Evolutionary conservation across 2,888 invertebrate species (phyloP).

Genomic region (Drosophila acutilabella): DNA sequence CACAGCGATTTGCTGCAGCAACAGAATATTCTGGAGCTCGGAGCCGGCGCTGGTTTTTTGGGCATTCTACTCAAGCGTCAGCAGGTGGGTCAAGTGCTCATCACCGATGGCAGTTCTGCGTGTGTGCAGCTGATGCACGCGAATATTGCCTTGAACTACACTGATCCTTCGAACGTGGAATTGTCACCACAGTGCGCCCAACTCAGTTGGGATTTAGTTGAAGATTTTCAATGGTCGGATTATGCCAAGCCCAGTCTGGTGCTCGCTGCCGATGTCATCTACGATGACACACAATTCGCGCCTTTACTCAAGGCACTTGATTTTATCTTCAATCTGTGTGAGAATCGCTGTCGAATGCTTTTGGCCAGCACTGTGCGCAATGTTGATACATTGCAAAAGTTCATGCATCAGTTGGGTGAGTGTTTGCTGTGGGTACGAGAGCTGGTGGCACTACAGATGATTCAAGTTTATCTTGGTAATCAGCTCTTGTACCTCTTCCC

Average conservation of each 20-base stretch:
- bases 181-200: slow-evolving; percentile 41
- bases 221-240: slow-evolving; percentile 72
- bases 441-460: too few relatives aligned
- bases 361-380: slow-evolving; percentile 89
- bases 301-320: slow-evolving; percentile 85
- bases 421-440: neutral
- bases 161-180: neutral
- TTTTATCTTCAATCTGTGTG: slow-evolving; percentile 80
- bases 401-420: slow-evolving; percentile 87
- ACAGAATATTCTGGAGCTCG: slow-evolving; percentile 90
- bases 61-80: slow-evolving; percentile 88
- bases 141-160: slow-evolving; percentile 88
- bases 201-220: slow-evolving; percentile 86
- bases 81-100: slow-evolving; percentile 86
- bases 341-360: slow-evolving; percentile 84
- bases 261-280: slow-evolving; percentile 88
- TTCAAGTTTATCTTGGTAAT: too few relatives aligned
- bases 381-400: slow-evolving; percentile 87
- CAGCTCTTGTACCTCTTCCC: too few relatives aligned
- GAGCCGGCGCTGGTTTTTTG: slow-evolving; percentile 91
- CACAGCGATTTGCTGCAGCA: slow-evolving; percentile 86
- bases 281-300: slow-evolving; percentile 86
- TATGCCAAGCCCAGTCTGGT: slow-evolving; percentile 85
- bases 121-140: slow-evolving; percentile 88
- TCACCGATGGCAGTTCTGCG: slow-evolving; percentile 90